A percentile compares a stretch with the other conserved stretches of the same genome.
phyloP scores from a whole-genome alignment of 2,888 invertebrate genomes.

The Drosophila merina region DNA sequence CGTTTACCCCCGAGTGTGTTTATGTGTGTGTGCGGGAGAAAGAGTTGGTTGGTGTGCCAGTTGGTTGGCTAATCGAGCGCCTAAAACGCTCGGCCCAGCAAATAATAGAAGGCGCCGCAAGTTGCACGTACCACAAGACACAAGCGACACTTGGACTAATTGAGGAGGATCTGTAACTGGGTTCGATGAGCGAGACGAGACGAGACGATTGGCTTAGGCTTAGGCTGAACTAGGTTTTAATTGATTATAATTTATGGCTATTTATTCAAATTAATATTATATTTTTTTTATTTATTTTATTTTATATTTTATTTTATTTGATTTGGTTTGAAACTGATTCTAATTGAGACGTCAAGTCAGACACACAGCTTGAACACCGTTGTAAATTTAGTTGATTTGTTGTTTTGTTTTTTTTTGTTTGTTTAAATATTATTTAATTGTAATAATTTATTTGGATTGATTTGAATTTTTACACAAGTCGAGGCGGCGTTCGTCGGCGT shows the following conservation, averaged over 20 bases:
- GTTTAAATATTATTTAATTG: constrained; percentile 37
- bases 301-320: constrained; percentile 10
- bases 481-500: constrained; percentile 69
- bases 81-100: constrained; percentile 53
- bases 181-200: constrained; percentile 25
- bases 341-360: constrained; percentile 25
- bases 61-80: constrained; percentile 73
- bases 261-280: constrained; percentile 23
- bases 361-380: constrained; percentile 59
- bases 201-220: constrained; percentile 31
- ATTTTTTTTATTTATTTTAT: constrained; percentile 9
- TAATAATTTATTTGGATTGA: constrained; percentile 41
- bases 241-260: constrained; percentile 21
- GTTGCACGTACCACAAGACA: constrained; percentile 69
- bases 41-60: constrained; percentile 54
- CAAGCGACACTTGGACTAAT: constrained; percentile 55
- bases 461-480: constrained; percentile 74
- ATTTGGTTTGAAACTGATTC: constrained; percentile 35
- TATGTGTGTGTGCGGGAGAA: constrained; percentile 38
- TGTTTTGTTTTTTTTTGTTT: constrained; percentile 12
- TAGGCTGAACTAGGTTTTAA: constrained; percentile 41
- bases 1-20: constrained; percentile 14
- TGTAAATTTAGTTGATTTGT: constrained; percentile 4
- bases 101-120: constrained; percentile 42
- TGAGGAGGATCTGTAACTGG: constrained; percentile 46